phyloP scores from a whole-genome alignment of 2,113 vertebrate genomes.

The Alectura lathami region DNA sequence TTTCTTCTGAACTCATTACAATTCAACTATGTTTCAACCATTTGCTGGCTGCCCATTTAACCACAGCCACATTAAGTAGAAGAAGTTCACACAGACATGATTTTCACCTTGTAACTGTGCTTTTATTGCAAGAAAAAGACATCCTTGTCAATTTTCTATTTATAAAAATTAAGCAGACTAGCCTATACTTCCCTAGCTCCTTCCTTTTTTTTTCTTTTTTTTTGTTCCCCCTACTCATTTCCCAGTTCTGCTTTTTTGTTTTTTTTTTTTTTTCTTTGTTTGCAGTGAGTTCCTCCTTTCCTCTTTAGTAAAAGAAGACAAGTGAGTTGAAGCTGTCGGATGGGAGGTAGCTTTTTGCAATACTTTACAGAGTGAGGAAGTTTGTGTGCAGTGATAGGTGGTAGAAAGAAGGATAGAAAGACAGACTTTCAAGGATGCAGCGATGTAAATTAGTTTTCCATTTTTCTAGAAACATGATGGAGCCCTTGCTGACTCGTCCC shows the following conservation, averaged over 20 bases:
- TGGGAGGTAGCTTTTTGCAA: background rate
- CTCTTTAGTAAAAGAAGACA: background rate
- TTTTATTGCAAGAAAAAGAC: background rate
- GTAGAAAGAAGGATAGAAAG: background rate
- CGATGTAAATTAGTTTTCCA: background rate
- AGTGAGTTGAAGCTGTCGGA: background rate
- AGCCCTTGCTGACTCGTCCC: background rate
- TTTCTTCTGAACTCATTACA: background rate
- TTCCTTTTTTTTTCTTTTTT: background rate
- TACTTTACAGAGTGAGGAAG: background rate
- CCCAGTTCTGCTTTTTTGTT: background rate
- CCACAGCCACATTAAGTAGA: background rate
- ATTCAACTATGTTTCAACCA: background rate
- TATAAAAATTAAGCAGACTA: background rate
- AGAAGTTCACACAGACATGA: background rate
- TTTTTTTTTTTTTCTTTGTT: background rate
- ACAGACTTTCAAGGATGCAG: background rate
- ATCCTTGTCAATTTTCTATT: background rate
- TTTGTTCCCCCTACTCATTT: background rate
- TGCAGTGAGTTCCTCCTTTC: background rate
- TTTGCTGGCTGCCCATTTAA: background rate
- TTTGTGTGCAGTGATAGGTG: background rate
- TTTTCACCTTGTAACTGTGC: background rate
- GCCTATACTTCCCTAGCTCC: no score
- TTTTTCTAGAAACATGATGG: background rate